phyloP scores from a whole-genome alignment of 2,113 vertebrate species.

The pig (Sus scrofa) region DNA sequence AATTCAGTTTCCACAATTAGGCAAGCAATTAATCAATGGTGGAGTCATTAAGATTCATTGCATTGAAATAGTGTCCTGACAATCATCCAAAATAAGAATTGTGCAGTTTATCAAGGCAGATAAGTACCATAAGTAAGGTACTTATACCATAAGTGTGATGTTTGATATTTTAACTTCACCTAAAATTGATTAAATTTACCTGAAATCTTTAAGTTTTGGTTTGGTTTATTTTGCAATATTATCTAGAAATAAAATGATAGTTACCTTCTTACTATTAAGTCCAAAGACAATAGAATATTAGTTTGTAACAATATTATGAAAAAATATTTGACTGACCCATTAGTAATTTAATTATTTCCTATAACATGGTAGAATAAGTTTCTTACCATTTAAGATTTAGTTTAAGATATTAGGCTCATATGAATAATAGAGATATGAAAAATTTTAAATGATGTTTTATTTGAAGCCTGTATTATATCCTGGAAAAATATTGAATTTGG shows the following conservation, averaged over 20 bases:
- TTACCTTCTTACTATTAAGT: not conserved
- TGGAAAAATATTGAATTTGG: not conserved
- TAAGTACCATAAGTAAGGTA: not conserved
- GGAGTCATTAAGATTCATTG: slow-evolving; percentile 83
- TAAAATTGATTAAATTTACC: slow-evolving; percentile 35
- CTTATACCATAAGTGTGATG: not conserved
- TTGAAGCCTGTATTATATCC: not conserved
- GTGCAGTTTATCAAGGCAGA: slow-evolving; percentile 70
- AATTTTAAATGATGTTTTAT: not conserved
- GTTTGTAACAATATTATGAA: not conserved
- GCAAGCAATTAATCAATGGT: slow-evolving; percentile 84
- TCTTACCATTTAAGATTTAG: not conserved
- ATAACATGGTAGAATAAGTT: not conserved
- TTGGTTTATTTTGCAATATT: not conserved
- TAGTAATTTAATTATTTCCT: not conserved
- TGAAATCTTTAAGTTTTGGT: not conserved
- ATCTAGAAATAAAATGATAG: not conserved
- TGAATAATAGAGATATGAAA: not conserved
- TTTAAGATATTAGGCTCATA: not conserved
- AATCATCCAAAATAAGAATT: slow-evolving; percentile 78
- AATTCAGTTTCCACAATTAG: slow-evolving; percentile 85
- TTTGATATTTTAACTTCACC: not conserved
- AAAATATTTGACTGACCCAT: not conserved
- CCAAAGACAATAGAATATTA: not conserved
- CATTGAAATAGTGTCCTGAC: slow-evolving; percentile 77